Evolutionary conservation across 1,140 invertebrate genomes (phyloP).

Genomic region (Asbolus verrucosus): DNA sequence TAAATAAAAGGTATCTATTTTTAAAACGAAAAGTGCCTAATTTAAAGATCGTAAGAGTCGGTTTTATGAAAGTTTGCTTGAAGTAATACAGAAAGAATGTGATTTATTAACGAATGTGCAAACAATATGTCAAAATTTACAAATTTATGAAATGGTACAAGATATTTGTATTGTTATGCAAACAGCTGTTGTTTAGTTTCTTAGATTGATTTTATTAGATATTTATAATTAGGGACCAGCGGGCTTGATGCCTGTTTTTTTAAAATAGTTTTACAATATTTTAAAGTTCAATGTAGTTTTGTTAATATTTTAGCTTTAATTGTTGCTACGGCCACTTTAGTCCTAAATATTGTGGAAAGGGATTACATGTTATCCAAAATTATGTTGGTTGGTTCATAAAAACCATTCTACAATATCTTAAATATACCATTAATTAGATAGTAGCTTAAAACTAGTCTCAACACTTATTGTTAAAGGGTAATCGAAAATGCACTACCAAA

Average conservation of each 20-base stretch:
- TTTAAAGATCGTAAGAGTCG: conserved; percentile 3
- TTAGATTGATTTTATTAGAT: conserved; percentile 1
- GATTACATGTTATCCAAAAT: background rate
- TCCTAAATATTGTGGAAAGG: background rate
- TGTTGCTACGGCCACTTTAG: conserved; percentile 15
- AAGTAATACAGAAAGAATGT: conserved; percentile 12
- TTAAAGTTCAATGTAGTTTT: background rate
- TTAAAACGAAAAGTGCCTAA: conserved; percentile 11
- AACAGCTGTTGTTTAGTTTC: background rate
- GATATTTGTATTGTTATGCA: conserved; percentile 5
- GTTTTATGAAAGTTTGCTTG: too few relatives aligned
- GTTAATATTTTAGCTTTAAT: conserved; percentile 33
- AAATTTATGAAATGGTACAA: too few relatives aligned
- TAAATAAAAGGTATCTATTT: conserved; percentile 1
- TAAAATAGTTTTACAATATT: conserved; percentile 21
- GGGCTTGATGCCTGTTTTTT: conserved; percentile 10
- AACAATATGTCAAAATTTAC: conserved; percentile 4
- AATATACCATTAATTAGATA: background rate
- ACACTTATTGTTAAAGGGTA: conserved; percentile 2
- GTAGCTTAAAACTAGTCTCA: conserved; percentile 7
- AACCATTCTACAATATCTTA: background rate
- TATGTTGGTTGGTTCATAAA: background rate
- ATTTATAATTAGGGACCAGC: conserved; percentile 11
- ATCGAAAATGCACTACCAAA: conserved; percentile 31
- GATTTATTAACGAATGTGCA: background rate